These are phyloP conservation scores for Ptychoptera albimana DNA, from an alignment of 2,888 invertebrate species.

Conservation along the genomic window DNA sequence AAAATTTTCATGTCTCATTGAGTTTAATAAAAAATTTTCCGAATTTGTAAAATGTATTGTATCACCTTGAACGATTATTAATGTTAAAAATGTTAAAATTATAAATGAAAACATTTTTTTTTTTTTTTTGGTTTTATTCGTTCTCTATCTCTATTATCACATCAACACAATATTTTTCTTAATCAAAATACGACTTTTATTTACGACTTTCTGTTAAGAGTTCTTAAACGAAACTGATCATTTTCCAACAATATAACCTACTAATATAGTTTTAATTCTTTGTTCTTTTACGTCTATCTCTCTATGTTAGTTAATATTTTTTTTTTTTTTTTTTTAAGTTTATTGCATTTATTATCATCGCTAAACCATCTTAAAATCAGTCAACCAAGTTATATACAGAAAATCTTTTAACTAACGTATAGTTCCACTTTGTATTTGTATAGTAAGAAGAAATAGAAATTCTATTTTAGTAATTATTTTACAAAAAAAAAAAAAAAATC, in stretches of 20 bases:
- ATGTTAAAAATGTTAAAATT: conserved; percentile 2
- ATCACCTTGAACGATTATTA: conserved; percentile 7
- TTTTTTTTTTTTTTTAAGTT: too few relatives aligned
- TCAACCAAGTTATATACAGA: too few relatives aligned
- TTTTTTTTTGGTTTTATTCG: background rate
- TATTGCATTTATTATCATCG: too few relatives aligned
- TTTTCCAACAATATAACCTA: conserved; percentile 12
- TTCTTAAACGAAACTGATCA: conserved; percentile 11
- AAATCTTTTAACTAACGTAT: too few relatives aligned
- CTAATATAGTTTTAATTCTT: conserved; percentile 15
- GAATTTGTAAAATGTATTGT: conserved; percentile 15
- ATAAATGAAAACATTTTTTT: background rate
- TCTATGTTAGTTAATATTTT: background rate
- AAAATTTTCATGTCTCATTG: conserved; percentile 21
- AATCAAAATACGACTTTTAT: too few relatives aligned
- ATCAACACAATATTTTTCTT: conserved; percentile 1
- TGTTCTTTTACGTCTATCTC: too few relatives aligned
- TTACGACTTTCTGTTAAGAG: too few relatives aligned
- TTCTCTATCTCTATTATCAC: background rate
- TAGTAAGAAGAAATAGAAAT: too few relatives aligned
- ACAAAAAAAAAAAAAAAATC: too few relatives aligned
- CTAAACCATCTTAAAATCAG: too few relatives aligned
- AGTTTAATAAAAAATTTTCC: conserved; percentile 19
- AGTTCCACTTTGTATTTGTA: too few relatives aligned
- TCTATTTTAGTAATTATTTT: too few relatives aligned